phyloP scores from a whole-genome alignment of 2,797 vertebrate species.

The Ispidina lecontei region DNA sequence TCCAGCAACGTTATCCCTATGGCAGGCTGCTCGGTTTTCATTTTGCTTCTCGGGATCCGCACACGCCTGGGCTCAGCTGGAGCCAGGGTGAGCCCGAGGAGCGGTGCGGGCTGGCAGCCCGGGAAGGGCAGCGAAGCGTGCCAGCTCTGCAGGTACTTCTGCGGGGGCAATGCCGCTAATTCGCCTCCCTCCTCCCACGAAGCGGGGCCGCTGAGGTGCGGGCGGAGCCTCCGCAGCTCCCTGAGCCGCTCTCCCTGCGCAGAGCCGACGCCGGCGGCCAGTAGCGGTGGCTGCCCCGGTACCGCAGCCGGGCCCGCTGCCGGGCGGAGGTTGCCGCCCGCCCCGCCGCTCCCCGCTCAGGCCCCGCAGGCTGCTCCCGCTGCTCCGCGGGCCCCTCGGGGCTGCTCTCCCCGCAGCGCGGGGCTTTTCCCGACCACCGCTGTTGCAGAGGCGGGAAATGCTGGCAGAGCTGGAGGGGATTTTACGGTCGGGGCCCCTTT shows the following conservation, averaged over 20 bases:
- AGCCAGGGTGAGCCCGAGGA: not conserved
- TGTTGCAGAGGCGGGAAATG: not conserved
- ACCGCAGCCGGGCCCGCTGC: not conserved
- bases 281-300: not conserved
- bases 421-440: not conserved
- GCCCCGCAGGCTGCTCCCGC: not conserved
- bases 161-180: not conserved
- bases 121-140: not conserved
- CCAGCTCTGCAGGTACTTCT: not conserved
- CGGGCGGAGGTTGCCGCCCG: not conserved
- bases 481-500: rapidly evolving
- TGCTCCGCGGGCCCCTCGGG: not conserved
- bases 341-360: not conserved
- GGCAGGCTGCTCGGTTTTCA: not conserved
- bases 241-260: rapidly evolving
- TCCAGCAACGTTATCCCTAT: not conserved
- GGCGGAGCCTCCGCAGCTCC: not conserved
- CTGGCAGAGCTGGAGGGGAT: not conserved
- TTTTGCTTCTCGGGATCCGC: not conserved
- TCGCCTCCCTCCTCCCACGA: not conserved
- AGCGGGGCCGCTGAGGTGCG: no score
- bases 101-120: rapidly evolving
- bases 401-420: not conserved
- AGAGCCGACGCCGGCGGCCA: not conserved
- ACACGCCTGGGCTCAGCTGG: rapidly evolving